Percentiles rank a stretch among this genome's conserved stretches.
Conservation (phyloP, 2,113 vertebrate genomes). For the Myrmecophaga tridactyla region DNA sequence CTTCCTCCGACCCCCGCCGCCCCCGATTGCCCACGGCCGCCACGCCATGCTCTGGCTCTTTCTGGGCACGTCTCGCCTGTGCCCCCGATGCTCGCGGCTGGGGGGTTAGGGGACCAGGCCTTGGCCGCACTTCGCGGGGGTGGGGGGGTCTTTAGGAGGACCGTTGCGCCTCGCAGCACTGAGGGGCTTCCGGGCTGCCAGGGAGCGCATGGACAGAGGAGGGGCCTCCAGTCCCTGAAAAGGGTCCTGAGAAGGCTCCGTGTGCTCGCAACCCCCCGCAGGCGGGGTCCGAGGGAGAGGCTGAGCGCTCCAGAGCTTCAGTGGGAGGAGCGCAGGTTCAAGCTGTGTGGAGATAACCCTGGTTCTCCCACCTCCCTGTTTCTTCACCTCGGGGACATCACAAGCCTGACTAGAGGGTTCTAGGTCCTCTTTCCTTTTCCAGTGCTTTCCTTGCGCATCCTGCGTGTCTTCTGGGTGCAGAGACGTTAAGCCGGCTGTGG, state of each 20-base stretch:
- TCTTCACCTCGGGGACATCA: rapidly evolving
- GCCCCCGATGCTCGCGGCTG: rapidly evolving
- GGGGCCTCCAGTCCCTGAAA: rapidly evolving
- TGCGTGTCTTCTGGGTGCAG: not conserved
- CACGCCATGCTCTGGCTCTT: not conserved
- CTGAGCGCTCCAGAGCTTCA: not conserved
- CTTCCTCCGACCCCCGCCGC: too few relatives aligned
- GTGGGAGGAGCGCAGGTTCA: not conserved
- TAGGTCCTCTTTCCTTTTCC: not conserved
- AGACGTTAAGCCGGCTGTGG: not conserved
- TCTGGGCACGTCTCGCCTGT: not conserved
- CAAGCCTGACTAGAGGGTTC: too few relatives aligned
- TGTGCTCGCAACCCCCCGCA: rapidly evolving
- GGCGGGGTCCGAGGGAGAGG: not conserved
- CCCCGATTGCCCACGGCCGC: not conserved
- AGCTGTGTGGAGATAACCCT: too few relatives aligned
- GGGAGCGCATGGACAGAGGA: rapidly evolving
- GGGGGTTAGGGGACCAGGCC: rapidly evolving
- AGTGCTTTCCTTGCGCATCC: not conserved
- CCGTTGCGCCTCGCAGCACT: not conserved
- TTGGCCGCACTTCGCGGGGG: not conserved
- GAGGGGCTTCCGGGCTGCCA: too few relatives aligned
- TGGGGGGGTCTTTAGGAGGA: not conserved
- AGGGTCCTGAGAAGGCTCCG: rapidly evolving
- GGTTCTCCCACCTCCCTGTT: rapidly evolving